phyloP scores from a whole-genome alignment of 35 echinoderm and acorn worm genomes.

The Lytechinus variegatus region DNA sequence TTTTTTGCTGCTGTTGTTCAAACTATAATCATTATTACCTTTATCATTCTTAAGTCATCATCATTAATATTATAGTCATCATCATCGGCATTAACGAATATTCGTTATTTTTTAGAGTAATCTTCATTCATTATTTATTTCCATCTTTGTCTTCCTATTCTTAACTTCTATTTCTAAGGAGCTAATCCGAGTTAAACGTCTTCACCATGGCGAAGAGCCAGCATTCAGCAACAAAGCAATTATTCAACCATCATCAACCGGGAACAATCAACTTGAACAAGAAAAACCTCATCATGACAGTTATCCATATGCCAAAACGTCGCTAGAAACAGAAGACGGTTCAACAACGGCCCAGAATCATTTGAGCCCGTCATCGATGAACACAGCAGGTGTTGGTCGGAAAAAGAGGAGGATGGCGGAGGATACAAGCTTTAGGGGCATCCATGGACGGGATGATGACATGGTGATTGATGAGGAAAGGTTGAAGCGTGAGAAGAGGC shows the following conservation, averaged over 20 bases:
- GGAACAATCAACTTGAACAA: not conserved
- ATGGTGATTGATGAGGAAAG: slow-evolving; percentile 21
- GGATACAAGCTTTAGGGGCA: not conserved
- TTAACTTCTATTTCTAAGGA: not conserved
- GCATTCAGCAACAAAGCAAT: not conserved
- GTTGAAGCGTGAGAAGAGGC: slow-evolving; percentile 42
- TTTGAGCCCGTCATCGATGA: not conserved
- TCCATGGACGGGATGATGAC: not conserved
- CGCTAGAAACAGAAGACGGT: not conserved
- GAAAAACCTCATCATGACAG: not conserved
- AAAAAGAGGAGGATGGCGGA: slow-evolving; percentile 13
- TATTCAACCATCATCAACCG: not conserved
- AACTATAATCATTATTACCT: no score
- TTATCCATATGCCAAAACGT: not conserved
- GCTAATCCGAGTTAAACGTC: slow-evolving; percentile 44
- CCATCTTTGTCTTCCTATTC: not conserved
- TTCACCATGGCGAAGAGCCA: not conserved
- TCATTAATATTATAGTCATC: no score
- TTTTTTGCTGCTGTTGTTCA: no score
- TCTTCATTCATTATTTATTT: not conserved
- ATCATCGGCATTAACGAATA: no score
- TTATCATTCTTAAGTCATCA: no score
- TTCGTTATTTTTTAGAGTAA: no score
- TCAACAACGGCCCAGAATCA: not conserved
- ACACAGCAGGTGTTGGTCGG: not conserved